Percentiles rank a stretch among this genome's conserved stretches.
phyloP scores from a whole-genome alignment of 2,888 invertebrate species.

The Encarsia formosa region DNA sequence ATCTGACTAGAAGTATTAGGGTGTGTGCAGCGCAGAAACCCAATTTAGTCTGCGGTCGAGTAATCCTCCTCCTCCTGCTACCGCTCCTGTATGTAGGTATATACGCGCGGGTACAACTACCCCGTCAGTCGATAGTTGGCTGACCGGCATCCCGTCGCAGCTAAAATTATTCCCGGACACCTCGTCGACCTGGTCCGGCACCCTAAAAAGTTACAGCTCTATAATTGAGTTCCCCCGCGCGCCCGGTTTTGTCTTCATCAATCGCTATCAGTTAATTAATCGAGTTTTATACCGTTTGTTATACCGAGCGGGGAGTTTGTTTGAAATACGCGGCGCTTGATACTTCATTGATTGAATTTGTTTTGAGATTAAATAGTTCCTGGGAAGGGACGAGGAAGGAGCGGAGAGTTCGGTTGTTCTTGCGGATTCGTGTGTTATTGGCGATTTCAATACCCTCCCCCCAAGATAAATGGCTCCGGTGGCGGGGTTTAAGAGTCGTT shows the following conservation, averaged over 20 bases:
- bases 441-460: too few species aligned
- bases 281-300: too few species aligned
- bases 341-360: too few species aligned
- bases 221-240: conserved; percentile 17
- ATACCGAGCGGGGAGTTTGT: too few species aligned
- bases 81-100: conserved; percentile 44
- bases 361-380: too few species aligned
- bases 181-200: not conserved
- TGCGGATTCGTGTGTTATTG: too few species aligned
- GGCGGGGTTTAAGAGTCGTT: too few species aligned
- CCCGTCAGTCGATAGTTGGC: conserved; percentile 46
- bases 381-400: too few species aligned
- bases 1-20: conserved; percentile 43
- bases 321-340: too few species aligned
- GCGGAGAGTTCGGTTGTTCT: too few species aligned
- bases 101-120: too few species aligned
- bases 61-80: conserved; percentile 47
- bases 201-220: conserved; percentile 22
- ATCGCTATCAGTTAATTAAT: conserved; percentile 16
- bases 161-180: not conserved
- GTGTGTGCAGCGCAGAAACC: conserved; percentile 46
- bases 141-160: not conserved
- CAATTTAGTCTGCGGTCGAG: conserved; percentile 50
- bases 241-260: conserved; percentile 14
- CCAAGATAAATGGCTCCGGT: too few species aligned